Evolutionary conservation across 2,797 vertebrate genomes (phyloP).

Genomic region (Poecile montanus): DNA sequence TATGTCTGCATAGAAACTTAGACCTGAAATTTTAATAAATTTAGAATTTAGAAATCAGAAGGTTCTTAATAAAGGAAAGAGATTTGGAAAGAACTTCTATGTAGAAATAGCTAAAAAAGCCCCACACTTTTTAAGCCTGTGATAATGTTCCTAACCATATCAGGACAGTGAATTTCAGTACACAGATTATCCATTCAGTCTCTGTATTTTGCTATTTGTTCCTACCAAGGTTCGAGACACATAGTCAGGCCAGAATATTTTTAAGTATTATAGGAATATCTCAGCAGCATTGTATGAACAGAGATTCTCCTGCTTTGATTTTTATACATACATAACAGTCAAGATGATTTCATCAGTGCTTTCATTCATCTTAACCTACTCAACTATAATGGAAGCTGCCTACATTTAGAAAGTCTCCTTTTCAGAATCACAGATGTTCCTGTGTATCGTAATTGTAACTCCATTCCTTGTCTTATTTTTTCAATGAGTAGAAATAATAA

Average conservation of each 20-base stretch:
- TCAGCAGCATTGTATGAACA: background rate
- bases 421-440: slow-evolving; percentile 18
- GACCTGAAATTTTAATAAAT: background rate
- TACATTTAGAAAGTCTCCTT: slow-evolving; percentile 6
- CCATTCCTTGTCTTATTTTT: slow-evolving; percentile 9
- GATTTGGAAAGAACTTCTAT: background rate
- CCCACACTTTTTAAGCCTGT: background rate
- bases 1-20: background rate
- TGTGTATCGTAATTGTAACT: background rate
- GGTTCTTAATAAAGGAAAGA: background rate
- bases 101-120: background rate
- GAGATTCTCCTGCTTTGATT: background rate
- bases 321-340: background rate
- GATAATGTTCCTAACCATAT: rapidly evolving
- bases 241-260: background rate
- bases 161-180: background rate
- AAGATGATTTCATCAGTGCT: slow-evolving; percentile 29
- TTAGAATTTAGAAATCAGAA: background rate
- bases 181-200: background rate
- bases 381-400: slow-evolving; percentile 17
- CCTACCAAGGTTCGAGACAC: background rate
- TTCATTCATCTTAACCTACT: slow-evolving; percentile 31
- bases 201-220: background rate
- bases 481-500: background rate
- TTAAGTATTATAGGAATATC: background rate